Percentiles rank a stretch among this genome's conserved stretches.
phyloP scores from a whole-genome alignment of 1,140 invertebrate genomes.

The Danaus melanippus region DNA sequence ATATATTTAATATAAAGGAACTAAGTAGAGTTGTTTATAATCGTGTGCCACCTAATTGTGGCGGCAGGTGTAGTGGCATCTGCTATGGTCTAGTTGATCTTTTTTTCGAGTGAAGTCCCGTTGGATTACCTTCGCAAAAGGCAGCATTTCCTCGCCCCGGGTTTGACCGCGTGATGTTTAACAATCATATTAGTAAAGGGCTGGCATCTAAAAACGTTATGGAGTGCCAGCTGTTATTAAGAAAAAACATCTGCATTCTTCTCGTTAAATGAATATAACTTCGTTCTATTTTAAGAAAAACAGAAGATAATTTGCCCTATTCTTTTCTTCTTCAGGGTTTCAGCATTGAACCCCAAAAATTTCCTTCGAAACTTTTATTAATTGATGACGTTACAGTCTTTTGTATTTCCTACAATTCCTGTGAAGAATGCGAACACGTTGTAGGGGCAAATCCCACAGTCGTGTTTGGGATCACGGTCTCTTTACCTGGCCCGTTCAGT shows the following conservation, averaged over 20 bases:
- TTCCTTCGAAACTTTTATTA: too few relatives aligned
- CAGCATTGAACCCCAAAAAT: too few relatives aligned
- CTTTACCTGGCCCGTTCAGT: slow-evolving; percentile 52
- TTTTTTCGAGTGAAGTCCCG: slow-evolving; percentile 30
- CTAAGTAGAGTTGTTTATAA: slow-evolving; percentile 26
- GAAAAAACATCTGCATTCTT: too few relatives aligned
- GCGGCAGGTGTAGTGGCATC: slow-evolving; percentile 61
- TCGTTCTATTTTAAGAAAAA: too few relatives aligned
- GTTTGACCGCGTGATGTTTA: too few relatives aligned
- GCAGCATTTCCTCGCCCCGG: too few relatives aligned
- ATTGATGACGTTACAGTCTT: slow-evolving; percentile 26
- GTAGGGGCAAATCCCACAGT: slow-evolving; percentile 44
- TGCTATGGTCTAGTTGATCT: slow-evolving; percentile 50
- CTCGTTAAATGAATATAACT: background rate
- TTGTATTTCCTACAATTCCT: slow-evolving; percentile 27
- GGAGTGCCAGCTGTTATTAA: too few relatives aligned
- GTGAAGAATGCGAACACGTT: slow-evolving; percentile 32
- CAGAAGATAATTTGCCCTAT: too few relatives aligned
- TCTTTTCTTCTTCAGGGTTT: too few relatives aligned
- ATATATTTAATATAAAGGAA: background rate
- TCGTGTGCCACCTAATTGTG: slow-evolving; percentile 58
- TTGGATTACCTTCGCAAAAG: slow-evolving; percentile 7
- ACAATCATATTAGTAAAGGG: too few relatives aligned
- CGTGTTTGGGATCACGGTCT: slow-evolving; percentile 32
- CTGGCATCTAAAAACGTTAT: too few relatives aligned